Percentiles rank a stretch among this genome's conserved stretches.
Evolutionary conservation across 1,140 invertebrate genomes (phyloP).

Genomic region (Chironomus tepperi): DNA sequence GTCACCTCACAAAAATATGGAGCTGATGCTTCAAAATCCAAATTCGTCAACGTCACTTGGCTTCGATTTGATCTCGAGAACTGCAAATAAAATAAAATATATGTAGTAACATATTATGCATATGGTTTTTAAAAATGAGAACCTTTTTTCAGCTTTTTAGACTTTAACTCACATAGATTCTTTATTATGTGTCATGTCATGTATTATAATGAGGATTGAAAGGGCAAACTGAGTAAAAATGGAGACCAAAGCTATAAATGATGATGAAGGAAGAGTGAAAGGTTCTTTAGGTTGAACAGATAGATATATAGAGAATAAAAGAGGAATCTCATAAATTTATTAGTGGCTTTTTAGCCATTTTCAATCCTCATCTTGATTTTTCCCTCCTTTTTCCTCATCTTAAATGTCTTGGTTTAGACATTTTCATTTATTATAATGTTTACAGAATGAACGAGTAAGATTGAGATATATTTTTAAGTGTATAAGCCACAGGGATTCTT

Average conservation of each 20-base stretch:
- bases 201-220: too few relatives aligned
- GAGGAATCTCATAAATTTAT: slow-evolving; percentile 33
- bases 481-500: too few relatives aligned
- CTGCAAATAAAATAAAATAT: slow-evolving; percentile 43
- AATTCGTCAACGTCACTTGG: slow-evolving; percentile 61
- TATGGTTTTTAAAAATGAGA: too few relatives aligned
- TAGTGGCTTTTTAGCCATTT: background rate
- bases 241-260: too few relatives aligned
- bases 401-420: background rate
- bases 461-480: too few relatives aligned
- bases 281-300: background rate
- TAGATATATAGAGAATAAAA: background rate
- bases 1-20: slow-evolving; percentile 67
- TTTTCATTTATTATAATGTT: background rate
- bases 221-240: too few relatives aligned
- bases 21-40: slow-evolving; percentile 63
- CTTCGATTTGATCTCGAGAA: slow-evolving; percentile 58
- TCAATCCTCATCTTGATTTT: background rate
- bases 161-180: background rate
- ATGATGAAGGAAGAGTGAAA: too few relatives aligned
- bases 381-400: background rate
- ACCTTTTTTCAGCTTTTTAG: too few relatives aligned
- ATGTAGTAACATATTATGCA: background rate
- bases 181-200: too few relatives aligned
- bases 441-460: too few relatives aligned